Base-by-base conservation (phyloP, 2,113 vertebrate genomes). In the Astur gentilis region DNA sequence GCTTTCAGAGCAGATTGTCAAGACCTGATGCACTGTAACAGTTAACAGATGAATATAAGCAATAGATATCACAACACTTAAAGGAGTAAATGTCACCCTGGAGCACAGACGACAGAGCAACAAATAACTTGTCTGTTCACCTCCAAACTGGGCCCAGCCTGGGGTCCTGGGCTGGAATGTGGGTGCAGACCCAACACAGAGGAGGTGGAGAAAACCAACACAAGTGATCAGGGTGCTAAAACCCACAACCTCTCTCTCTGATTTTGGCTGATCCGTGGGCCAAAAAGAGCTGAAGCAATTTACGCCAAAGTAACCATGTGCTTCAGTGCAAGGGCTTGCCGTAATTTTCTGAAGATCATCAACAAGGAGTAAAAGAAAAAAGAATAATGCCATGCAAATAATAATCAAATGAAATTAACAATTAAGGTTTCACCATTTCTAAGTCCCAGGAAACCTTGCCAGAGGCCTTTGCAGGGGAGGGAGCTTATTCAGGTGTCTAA, bases 181-280 rank as follows among this genome's bases (percentile, higher is more conserved):
- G 26, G 32, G 32, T 38, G 26, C 42, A 36, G 17, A 38, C 12
- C 26, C 66, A 38, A 38, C 21, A 15, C 5, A 58, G 13, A 18
- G 60, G n/a, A 54, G 9, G 29, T 1, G 5, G 31, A 61, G 14
- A 54, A 75, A 81, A 40, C 6, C 16, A 29, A 31, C 34, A 14
- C 12, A 38, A 49, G 18, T 5, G 8, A 36, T 36, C 3, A 9
- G 45, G 45, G 38, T 1, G 0, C 16, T 47, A 26, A 58, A 50
- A 16, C 10, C 27, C 2, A 0, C 65, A 11, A 25, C 4, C 32
- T 42, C 21, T 17, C 23, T 57, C 67, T 38, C 38, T 38, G 38
- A 38, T 38, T 38, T 38, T 38, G 38, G 50, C 50, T 66, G 44
- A 6, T 7, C 0, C 0, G 19, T 25, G 45, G 40, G 60, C 52